These are phyloP conservation scores for Clarias platycephalus DNA, from an alignment of 2,797 vertebrate genomes.

Conservation along the genomic window DNA sequence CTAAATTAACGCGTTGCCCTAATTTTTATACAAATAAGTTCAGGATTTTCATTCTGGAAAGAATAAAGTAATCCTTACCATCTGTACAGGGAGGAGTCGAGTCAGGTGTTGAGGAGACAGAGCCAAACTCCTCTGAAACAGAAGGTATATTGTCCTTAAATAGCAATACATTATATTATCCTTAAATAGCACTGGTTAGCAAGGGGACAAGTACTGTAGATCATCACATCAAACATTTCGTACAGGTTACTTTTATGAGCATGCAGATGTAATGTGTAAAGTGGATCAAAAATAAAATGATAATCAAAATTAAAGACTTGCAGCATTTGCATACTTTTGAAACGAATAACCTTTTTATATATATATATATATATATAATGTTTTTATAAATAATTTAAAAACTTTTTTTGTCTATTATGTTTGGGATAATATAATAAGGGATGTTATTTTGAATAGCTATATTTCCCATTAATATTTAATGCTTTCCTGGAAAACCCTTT, in stretches of 20 bases:
- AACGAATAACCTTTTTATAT: neutral
- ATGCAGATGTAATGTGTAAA: neutral
- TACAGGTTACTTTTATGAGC: neutral
- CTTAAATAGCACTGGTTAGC: neutral
- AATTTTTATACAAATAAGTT: no score
- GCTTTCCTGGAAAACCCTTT: slow-evolving; percentile 15
- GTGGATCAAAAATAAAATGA: no score
- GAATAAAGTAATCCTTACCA: slow-evolving; percentile 62
- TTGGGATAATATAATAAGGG: neutral
- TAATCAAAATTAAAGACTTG: neutral
- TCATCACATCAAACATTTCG: neutral
- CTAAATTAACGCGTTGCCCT: no score
- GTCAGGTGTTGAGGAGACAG: slow-evolving; percentile 82
- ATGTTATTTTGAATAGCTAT: neutral
- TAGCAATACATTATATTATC: neutral
- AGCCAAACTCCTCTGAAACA: slow-evolving; percentile 81
- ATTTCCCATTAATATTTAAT: slow-evolving; percentile 1
- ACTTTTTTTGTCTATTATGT: neutral
- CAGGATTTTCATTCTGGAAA: neutral
- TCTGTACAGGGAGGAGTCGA: slow-evolving; percentile 82
- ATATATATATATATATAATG: no score
- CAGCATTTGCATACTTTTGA: neutral
- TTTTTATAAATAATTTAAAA: neutral
- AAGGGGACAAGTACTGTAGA: no score
- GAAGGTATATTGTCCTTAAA: slow-evolving; percentile 35